Conservation (phyloP, 2,888 invertebrate species). For the Mythimna loreyi region DNA sequence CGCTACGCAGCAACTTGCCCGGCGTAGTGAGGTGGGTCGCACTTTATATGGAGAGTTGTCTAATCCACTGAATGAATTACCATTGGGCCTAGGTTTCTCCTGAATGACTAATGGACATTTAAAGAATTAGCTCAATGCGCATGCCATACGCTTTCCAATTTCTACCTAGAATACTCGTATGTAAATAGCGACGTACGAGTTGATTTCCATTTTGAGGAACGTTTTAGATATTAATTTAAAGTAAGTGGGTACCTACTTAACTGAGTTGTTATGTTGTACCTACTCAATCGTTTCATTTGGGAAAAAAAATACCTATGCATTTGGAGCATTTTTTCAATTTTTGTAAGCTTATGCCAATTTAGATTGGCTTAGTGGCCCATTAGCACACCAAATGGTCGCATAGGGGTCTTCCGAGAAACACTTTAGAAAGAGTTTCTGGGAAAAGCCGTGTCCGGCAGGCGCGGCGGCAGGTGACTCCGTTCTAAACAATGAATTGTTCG, state of each 20-base stretch:
- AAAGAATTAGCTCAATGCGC: constrained; percentile 82
- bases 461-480: background rate
- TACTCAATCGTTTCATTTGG: background rate
- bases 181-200: constrained; percentile 45
- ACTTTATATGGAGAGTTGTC: constrained; percentile 88
- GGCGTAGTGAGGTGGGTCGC: constrained; percentile 78
- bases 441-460: background rate
- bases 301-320: background rate
- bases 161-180: constrained; percentile 49
- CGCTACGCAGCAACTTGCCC: constrained; percentile 60
- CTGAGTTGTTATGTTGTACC: background rate
- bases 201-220: constrained; percentile 16
- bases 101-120: constrained; percentile 85
- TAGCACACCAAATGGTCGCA: no score
- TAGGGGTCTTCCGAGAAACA: no score
- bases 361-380: background rate
- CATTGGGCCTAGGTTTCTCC: constrained; percentile 85
- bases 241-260: background rate
- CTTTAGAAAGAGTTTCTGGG: background rate
- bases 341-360: background rate
- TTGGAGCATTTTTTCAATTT: background rate
- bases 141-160: constrained; percentile 79
- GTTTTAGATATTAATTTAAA: background rate
- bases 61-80: constrained; percentile 87
- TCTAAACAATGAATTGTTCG: background rate